Conservation (phyloP, 2,888 invertebrate genomes). For the Phasia obesa region DNA sequence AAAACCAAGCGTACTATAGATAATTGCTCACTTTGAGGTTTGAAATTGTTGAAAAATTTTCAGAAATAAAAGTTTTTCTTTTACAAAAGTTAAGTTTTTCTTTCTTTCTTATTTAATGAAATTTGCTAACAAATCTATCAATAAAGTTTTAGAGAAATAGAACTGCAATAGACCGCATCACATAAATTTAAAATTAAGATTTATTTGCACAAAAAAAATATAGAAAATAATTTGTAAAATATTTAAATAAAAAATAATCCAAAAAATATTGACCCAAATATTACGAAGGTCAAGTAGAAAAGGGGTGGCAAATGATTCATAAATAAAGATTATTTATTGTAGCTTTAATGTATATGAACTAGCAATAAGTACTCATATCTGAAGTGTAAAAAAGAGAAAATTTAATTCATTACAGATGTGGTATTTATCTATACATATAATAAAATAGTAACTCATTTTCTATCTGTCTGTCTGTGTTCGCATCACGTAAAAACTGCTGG, state of each 20-base stretch:
- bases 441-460: no score
- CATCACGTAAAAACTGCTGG: no score
- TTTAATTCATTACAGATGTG: no score
- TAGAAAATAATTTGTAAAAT: not conserved
- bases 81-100: constrained; percentile 23
- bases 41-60: constrained; percentile 49
- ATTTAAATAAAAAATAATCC: not conserved
- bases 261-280: no score
- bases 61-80: constrained; percentile 41
- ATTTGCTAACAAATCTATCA: constrained; percentile 18
- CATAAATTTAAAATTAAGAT: constrained; percentile 13
- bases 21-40: constrained; percentile 65
- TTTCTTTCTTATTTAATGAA: not conserved
- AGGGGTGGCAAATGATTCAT: no score
- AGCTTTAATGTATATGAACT: no score
- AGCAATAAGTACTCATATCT: no score
- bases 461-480: no score
- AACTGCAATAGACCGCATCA: not conserved
- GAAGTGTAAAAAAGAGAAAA: no score
- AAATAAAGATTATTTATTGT: no score
- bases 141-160: not conserved
- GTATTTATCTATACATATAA: no score
- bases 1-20: constrained; percentile 37
- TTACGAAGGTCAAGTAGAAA: no score
- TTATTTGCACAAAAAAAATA: not conserved